Percentiles rank a stretch among this genome's conserved stretches.
phyloP scores from a whole-genome alignment of 2,888 invertebrate genomes.

The Mythimna loreyi region DNA sequence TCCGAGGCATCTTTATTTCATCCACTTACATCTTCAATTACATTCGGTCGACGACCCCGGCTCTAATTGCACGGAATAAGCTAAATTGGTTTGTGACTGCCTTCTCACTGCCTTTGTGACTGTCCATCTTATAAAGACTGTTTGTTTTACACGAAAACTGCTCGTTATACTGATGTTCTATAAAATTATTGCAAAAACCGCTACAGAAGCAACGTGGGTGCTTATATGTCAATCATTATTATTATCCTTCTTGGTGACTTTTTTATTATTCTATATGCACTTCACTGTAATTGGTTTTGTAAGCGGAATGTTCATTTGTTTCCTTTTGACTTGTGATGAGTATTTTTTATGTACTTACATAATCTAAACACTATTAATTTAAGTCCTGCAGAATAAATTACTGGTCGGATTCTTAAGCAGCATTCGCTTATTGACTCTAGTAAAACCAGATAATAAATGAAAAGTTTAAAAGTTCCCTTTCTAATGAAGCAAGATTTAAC shows the following conservation, averaged over 20 bases:
- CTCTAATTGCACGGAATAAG: constrained; percentile 73
- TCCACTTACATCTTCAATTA: constrained; percentile 65
- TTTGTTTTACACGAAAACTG: constrained; percentile 62
- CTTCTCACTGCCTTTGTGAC: constrained; percentile 35
- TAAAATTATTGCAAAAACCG: constrained; percentile 41
- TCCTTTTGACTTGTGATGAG: neutral
- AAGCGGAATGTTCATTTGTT: constrained; percentile 3
- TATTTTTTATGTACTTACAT: neutral
- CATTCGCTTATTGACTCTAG: neutral
- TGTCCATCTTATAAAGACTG: constrained; percentile 49
- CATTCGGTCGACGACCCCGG: constrained; percentile 68
- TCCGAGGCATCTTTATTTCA: constrained; percentile 56
- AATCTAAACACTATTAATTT: neutral
- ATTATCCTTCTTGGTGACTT: constrained; percentile 19
- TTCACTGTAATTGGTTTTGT: constrained; percentile 17
- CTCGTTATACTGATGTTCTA: constrained; percentile 57
- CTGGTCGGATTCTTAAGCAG: neutral
- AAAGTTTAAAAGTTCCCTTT: constrained; percentile 4
- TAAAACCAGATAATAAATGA: neutral
- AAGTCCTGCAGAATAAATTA: neutral
- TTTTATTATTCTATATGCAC: constrained; percentile 26
- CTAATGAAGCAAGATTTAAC: constrained; percentile 22
- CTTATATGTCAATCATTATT: constrained; percentile 54
- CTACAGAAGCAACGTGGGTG: constrained; percentile 20
- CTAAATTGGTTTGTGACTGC: constrained; percentile 72